A percentile compares a stretch with the other conserved stretches of the same genome.
Evolutionary conservation across 2,113 vertebrate genomes (phyloP).

Genomic region (Neotragus moschatus): DNA sequence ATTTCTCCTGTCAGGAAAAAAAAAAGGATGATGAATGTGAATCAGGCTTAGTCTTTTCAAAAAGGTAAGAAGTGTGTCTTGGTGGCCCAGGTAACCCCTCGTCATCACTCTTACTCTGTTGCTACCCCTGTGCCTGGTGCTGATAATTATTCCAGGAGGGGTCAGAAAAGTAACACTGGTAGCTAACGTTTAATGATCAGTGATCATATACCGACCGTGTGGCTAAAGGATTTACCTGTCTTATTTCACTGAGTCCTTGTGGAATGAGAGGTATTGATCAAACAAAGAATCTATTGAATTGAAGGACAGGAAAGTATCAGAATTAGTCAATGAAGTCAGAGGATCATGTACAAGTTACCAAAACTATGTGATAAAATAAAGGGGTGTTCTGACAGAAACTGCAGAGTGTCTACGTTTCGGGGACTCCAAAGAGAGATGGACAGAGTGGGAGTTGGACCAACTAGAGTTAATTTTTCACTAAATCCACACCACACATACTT

Average conservation of each 20-base stretch:
- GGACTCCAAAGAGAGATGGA: neutral
- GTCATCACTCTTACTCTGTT: neutral
- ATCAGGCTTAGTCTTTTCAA: neutral
- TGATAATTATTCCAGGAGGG: neutral
- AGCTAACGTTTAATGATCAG: neutral
- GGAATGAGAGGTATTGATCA: slow-evolving; percentile 6
- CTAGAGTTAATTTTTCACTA: neutral
- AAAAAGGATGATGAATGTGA: slow-evolving; percentile 10
- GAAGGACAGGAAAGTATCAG: neutral
- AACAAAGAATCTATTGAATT: neutral
- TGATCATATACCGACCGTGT: neutral
- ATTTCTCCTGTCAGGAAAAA: slow-evolving; percentile 6
- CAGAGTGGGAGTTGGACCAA: neutral
- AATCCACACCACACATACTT: neutral
- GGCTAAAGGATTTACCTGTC: neutral
- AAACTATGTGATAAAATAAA: neutral
- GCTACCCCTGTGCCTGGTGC: neutral
- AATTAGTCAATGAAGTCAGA: neutral
- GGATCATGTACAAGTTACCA: neutral
- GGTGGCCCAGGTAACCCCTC: neutral
- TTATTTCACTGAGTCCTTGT: neutral
- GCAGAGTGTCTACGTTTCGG: neutral
- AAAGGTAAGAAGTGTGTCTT: neutral
- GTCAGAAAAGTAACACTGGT: neutral
- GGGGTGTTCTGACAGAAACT: neutral